Base-by-base conservation (phyloP, 2,113 vertebrate species). In the Probosciger aterrimus region DNA sequence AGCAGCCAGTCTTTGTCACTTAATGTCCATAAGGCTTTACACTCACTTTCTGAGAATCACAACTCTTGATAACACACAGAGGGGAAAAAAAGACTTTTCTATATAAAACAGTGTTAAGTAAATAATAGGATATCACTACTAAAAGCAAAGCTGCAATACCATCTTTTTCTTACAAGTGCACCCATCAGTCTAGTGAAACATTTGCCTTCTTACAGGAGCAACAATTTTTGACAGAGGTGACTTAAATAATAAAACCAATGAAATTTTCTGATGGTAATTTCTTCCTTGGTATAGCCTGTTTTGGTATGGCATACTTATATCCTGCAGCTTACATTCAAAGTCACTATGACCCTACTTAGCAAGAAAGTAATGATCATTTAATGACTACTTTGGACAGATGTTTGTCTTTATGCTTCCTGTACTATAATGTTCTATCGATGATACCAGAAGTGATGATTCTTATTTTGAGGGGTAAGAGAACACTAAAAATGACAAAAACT, bases 341-440 rank as follows among this genome's bases (percentile, higher is more conserved):
- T n/a, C 53, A 70, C 44, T 30, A 7, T n/a, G 4, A 18, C 19
- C 3, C 7, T 62, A 25, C 59, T 46, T 39, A 63, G 14, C 37
- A 78, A 78, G 10, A 74, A 52, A 86, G 2, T 16, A 77, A 77
- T 8, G 10, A 24, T 30, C 11, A 47, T 31, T 91, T 76, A 62
- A 62, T 17, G 23, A 55, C 10, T 30, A 20, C 14, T 4, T 85
- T 17, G 24, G 14, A 47, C 4, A 53, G 27, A 41, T 24, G 68
- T 79, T 82, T 86, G 4, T 67, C 41, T 88, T 68, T 57, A 41
- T 24, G 14, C 10, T 73, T 85, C 24, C 35, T 55, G 5, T 8
- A 31, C 10, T 37, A 6, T 28, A 68, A 17, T 7, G 2, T 33
- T 55, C 18, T 37, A n/a, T 4, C 2, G 1, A 76, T 1, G 0